A percentile compares a stretch with the other conserved stretches of the same genome.
Evolutionary conservation across 2,888 invertebrate species (phyloP).

Genomic region (Phorcus lineatus): DNA sequence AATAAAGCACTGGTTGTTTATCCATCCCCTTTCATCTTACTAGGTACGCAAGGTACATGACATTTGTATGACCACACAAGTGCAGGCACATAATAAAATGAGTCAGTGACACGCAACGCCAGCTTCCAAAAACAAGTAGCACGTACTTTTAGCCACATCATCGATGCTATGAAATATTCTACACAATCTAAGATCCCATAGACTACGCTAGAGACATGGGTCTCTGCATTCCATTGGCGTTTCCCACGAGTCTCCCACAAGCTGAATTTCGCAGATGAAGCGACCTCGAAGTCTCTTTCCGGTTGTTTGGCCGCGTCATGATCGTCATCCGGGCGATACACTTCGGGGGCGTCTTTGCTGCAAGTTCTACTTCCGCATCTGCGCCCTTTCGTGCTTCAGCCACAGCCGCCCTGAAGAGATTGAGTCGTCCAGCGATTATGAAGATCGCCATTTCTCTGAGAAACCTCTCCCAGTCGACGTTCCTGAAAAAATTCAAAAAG

Average conservation of each 20-base stretch:
- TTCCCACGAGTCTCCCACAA: neutral
- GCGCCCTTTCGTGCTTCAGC: neutral
- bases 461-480: slow-evolving; percentile 36
- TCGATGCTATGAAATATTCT: too few species aligned
- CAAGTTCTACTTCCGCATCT: neutral
- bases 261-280: neutral
- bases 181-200: neutral
- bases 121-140: too few species aligned
- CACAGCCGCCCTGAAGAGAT: slow-evolving; percentile 14
- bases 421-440: slow-evolving; percentile 30
- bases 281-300: neutral
- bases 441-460: slow-evolving; percentile 36
- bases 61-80: too few species aligned
- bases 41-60: too few species aligned
- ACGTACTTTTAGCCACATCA: too few species aligned
- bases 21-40: too few species aligned
- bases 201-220: slow-evolving; percentile 4
- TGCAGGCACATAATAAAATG: too few species aligned
- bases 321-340: neutral
- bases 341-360: slow-evolving; percentile 13
- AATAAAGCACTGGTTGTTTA: too few species aligned
- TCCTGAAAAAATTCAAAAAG: slow-evolving; percentile 3
- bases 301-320: neutral
- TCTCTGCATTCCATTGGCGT: slow-evolving; percentile 4
- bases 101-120: too few species aligned